A percentile compares a stretch with the other conserved stretches of the same genome.
Evolutionary conservation across 30 jellyfish, hydroid and myxozoan genomes (phyloP).

Genomic region (Chrysaora quinquecirrha): DNA sequence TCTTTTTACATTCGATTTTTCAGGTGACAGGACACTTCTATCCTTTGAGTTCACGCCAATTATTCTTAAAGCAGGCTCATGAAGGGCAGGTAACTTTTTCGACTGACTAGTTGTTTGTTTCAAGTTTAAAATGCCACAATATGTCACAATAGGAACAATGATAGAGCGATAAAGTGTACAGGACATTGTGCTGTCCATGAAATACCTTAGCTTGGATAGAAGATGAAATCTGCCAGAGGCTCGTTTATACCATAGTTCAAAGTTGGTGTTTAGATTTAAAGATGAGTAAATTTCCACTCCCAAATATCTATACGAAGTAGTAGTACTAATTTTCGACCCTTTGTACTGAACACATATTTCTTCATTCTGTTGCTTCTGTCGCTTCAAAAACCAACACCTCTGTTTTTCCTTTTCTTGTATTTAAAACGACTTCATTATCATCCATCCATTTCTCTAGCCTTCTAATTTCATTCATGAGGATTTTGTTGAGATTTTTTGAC

Average conservation of each 20-base stretch:
- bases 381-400: conserved; percentile 6
- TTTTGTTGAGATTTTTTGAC: too few relatives aligned
- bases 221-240: conserved; percentile 3
- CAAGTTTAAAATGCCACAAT: conserved; percentile 2
- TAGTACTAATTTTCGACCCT: conserved; percentile 4
- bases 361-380: too few relatives aligned
- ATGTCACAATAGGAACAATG: conserved; percentile 1
- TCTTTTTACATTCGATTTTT: too few relatives aligned
- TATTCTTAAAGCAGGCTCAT: too few relatives aligned
- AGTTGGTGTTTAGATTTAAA: too few relatives aligned
- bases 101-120: neutral
- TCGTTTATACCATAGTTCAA: neutral
- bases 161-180: too few relatives aligned
- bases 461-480: too few relatives aligned
- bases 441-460: conserved; percentile 5
- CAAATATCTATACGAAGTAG: too few relatives aligned
- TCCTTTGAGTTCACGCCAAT: conserved; percentile 39
- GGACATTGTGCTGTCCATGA: conserved; percentile 7
- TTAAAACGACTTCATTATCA: too few relatives aligned
- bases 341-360: conserved; percentile 4
- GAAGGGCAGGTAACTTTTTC: too few relatives aligned
- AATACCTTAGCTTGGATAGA: neutral
- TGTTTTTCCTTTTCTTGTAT: too few relatives aligned
- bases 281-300: too few relatives aligned
- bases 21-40: conserved; percentile 46